Evolutionary conservation across 2,797 vertebrate genomes (phyloP).

Genomic region (Alauda arvensis): DNA sequence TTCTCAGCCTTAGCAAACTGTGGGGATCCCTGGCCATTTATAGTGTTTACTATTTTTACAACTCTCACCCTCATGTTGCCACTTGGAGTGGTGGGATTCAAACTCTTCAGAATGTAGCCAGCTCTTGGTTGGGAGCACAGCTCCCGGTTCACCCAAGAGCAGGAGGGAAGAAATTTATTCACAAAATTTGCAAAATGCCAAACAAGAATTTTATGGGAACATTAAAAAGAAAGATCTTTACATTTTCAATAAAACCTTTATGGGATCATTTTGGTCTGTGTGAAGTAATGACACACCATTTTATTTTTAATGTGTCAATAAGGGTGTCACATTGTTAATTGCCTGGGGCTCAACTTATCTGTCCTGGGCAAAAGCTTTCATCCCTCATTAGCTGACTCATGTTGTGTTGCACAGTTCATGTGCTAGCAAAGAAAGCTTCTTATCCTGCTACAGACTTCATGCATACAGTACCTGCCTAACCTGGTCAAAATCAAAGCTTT

Average conservation of each 20-base stretch:
- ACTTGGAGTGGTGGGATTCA: not conserved
- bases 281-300: not conserved
- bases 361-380: not conserved
- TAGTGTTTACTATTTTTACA: not conserved
- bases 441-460: not conserved
- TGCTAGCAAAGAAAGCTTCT: not conserved
- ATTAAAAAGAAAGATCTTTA: not conserved
- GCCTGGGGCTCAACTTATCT: not conserved
- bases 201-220: not conserved
- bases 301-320: conserved; percentile 7
- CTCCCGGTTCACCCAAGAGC: not conserved
- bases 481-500: not conserved
- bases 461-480: not conserved
- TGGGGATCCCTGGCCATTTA: not conserved
- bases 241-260: not conserved
- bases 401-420: not conserved
- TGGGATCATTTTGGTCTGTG: not conserved
- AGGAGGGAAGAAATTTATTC: not conserved
- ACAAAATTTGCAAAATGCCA: not conserved
- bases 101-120: not conserved
- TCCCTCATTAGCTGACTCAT: conserved; percentile 7
- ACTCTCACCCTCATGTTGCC: not conserved
- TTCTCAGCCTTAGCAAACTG: not conserved
- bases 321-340: not conserved
- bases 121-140: not conserved